A percentile compares a stretch with the other conserved stretches of the same genome.
Conservation (phyloP, 1,140 invertebrate species). For the Diabrotica virgifera region DNA sequence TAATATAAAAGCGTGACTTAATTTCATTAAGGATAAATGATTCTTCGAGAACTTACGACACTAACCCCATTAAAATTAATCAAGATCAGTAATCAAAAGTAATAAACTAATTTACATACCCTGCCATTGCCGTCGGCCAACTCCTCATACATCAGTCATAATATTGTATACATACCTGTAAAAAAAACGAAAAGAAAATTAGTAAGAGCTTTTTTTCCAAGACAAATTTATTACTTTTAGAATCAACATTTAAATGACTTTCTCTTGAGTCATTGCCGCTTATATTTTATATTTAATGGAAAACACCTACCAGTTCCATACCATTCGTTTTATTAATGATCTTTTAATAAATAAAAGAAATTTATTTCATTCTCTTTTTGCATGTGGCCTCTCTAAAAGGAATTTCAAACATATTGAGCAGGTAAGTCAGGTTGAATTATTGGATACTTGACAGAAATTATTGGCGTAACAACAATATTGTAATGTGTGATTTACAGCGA, state of each 20-base stretch:
- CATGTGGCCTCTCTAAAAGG: no score
- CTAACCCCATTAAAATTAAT: slow-evolving; percentile 17
- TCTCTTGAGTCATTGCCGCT: slow-evolving; percentile 14
- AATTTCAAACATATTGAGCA: no score
- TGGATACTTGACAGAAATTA: no score
- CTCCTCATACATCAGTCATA: neutral
- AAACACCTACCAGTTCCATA: slow-evolving; percentile 13
- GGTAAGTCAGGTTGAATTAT: no score
- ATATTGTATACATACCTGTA: slow-evolving; percentile 18
- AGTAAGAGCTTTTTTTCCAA: slow-evolving; percentile 18
- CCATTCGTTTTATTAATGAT: no score
- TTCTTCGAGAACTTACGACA: slow-evolving; percentile 4
- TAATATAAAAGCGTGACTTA: neutral
- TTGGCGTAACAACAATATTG: no score
- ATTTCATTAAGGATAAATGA: neutral
- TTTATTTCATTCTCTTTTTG: no score
- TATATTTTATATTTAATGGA: slow-evolving; percentile 17
- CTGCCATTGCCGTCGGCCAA: slow-evolving; percentile 5
- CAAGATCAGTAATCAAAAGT: slow-evolving; percentile 15
- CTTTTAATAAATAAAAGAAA: no score
- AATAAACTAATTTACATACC: slow-evolving; percentile 23
- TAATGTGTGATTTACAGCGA: no score
- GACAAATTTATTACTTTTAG: slow-evolving; percentile 22
- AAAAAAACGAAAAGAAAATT: slow-evolving; percentile 22
- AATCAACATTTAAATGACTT: slow-evolving; percentile 18